Percentiles rank a stretch among this genome's conserved stretches.
Conservation (phyloP, 2,797 vertebrate genomes). For the Myioborus melanocephalus region DNA sequence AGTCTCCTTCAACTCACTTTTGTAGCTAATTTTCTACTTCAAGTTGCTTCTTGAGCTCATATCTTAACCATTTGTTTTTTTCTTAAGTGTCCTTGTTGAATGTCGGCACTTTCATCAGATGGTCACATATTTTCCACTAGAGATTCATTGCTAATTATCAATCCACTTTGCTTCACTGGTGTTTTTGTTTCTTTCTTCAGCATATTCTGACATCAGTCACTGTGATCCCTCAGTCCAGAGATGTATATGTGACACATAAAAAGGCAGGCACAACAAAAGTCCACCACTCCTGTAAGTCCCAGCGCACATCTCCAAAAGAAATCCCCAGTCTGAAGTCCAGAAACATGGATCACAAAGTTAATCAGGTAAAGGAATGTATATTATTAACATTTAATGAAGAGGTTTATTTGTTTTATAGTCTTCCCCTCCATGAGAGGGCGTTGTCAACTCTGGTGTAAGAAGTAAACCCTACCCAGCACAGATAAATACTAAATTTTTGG, state of each 20-base stretch:
- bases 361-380: not conserved
- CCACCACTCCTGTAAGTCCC: not conserved
- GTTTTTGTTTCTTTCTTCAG: not conserved
- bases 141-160: not conserved
- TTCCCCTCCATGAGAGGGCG: not conserved
- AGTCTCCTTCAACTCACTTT: not conserved
- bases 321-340: not conserved
- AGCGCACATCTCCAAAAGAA: not conserved
- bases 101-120: not conserved
- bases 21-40: not conserved
- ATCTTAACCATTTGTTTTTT: not conserved
- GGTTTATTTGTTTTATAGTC: not conserved
- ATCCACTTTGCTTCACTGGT: not conserved
- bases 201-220: not conserved
- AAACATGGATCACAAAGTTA: not conserved
- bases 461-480: not conserved
- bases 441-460: not conserved
- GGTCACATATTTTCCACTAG: not conserved
- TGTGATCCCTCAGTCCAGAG: not conserved
- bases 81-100: not conserved
- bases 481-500: not conserved
- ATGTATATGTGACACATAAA: not conserved
- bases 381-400: not conserved
- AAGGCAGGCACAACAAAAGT: no score
- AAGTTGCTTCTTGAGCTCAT: not conserved